Percentiles rank a stretch among this genome's conserved stretches.
These are phyloP conservation scores for Dolichotis patagonum DNA, from an alignment of 2,113 vertebrate species.

Conservation along the genomic window DNA sequence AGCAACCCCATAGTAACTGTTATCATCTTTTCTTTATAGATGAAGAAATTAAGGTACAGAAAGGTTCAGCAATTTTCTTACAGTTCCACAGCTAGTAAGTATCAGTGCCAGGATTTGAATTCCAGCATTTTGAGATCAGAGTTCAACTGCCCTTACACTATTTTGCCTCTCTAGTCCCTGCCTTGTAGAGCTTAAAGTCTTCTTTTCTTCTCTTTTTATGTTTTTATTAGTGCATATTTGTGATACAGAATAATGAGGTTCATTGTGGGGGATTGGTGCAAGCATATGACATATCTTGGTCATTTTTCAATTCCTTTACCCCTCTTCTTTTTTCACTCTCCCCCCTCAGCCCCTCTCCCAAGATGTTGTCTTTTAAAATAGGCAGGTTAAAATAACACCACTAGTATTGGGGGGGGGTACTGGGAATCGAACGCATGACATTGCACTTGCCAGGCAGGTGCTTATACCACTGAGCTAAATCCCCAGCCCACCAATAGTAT, in stretches of 20 bases:
- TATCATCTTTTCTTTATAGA: neutral
- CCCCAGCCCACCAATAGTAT: neutral
- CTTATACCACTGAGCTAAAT: no score
- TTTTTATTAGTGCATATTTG: no score
- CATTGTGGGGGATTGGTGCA: neutral
- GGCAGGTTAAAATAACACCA: neutral
- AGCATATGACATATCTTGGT: neutral
- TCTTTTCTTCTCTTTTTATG: neutral
- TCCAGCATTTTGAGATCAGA: neutral
- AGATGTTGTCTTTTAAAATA: neutral
- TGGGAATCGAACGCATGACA: no score
- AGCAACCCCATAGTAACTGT: neutral
- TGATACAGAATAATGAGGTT: neutral
- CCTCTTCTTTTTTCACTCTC: neutral
- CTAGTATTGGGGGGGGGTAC: neutral
- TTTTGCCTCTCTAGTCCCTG: neutral
- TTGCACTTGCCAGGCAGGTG: no score
- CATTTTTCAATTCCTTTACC: neutral
- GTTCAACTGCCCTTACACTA: neutral
- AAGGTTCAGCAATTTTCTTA: neutral
- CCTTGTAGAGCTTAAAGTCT: neutral
- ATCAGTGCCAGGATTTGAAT: constrained; percentile 15
- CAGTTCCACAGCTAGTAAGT: neutral
- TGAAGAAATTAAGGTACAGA: neutral
- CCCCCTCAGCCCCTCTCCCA: neutral